phyloP scores from a whole-genome alignment of 2,113 vertebrate species.

The Salvelinus alpinus region DNA sequence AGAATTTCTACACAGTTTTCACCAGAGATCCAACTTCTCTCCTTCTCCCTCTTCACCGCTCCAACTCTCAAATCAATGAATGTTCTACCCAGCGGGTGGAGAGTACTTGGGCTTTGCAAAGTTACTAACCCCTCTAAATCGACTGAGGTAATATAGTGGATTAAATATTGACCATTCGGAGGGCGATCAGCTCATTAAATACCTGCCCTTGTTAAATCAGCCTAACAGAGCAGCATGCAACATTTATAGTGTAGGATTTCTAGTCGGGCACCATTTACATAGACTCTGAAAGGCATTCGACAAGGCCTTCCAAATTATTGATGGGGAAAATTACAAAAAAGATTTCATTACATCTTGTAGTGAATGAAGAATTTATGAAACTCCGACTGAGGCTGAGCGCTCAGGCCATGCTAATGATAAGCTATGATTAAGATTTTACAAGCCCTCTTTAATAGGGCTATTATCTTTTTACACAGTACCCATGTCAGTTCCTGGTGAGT shows the following conservation, averaged over 20 bases:
- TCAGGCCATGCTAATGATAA: slow-evolving; percentile 52
- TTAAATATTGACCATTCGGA: slow-evolving; percentile 70
- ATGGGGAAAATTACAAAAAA: slow-evolving; percentile 68
- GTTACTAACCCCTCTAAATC: slow-evolving; percentile 34
- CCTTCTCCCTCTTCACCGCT: no score
- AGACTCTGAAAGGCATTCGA: slow-evolving; percentile 55
- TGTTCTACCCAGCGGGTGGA: not conserved
- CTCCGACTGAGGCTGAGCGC: slow-evolving; percentile 17
- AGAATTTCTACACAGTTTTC: no score
- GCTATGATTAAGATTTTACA: slow-evolving; percentile 32
- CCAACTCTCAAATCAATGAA: no score
- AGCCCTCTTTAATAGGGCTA: slow-evolving; percentile 26
- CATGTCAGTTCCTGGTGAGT: not conserved
- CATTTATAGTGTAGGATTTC: slow-evolving; percentile 68
- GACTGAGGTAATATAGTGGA: slow-evolving; percentile 45
- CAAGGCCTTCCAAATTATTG: slow-evolving; percentile 68
- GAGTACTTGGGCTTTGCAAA: not conserved
- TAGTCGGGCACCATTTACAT: slow-evolving; percentile 58
- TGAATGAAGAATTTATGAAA: slow-evolving; percentile 70
- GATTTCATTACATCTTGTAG: slow-evolving; percentile 63
- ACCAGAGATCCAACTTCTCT: no score
- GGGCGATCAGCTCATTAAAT: slow-evolving; percentile 63
- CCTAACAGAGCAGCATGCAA: slow-evolving; percentile 62
- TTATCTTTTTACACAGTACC: not conserved
- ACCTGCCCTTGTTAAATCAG: slow-evolving; percentile 63